Percentiles rank a stretch among this genome's conserved stretches.
These are phyloP conservation scores for Dendroctonus ponderosae DNA, from an alignment of 1,140 invertebrate genomes.

Conservation along the genomic window DNA sequence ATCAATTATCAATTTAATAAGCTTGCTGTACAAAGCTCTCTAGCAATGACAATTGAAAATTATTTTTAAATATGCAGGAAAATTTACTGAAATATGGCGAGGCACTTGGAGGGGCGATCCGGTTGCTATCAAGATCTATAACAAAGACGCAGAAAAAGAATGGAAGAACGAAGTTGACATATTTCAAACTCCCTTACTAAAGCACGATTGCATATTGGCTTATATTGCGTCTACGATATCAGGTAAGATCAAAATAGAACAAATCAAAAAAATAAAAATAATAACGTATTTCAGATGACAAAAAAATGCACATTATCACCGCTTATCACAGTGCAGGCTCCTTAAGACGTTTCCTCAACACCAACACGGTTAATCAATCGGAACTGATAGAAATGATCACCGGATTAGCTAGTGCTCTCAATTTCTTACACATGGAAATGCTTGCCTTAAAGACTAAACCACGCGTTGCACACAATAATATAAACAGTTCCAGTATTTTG, in stretches of 20 bases:
- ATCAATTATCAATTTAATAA: too few relatives aligned
- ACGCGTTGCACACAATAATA: constrained; percentile 89
- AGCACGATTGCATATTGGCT: constrained; percentile 93
- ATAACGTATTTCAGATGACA: not conserved
- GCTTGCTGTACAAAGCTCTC: too few relatives aligned
- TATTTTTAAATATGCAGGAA: constrained; percentile 61
- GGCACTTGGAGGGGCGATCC: constrained; percentile 77
- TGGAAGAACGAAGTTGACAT: constrained; percentile 91
- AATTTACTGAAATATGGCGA: constrained; percentile 83
- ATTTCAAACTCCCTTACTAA: constrained; percentile 87
- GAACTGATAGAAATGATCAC: constrained; percentile 66
- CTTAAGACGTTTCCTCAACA: constrained; percentile 82
- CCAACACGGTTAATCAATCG: constrained; percentile 65
- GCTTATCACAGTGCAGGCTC: constrained; percentile 59
- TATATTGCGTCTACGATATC: constrained; percentile 84
- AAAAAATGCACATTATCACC: constrained; percentile 3
- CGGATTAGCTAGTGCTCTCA: constrained; percentile 76
- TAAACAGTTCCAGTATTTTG: constrained; percentile 93
- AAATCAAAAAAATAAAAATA: not conserved
- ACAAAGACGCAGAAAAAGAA: constrained; percentile 80
- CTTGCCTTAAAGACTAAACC: constrained; percentile 87
- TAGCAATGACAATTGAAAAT: too few relatives aligned
- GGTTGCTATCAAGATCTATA: constrained; percentile 89
- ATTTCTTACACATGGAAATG: constrained; percentile 88
- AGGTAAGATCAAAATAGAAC: constrained; percentile 23